Evolutionary conservation across 2,797 vertebrate species (phyloP).

Genomic region (Distichodus sexfasciatus): DNA sequence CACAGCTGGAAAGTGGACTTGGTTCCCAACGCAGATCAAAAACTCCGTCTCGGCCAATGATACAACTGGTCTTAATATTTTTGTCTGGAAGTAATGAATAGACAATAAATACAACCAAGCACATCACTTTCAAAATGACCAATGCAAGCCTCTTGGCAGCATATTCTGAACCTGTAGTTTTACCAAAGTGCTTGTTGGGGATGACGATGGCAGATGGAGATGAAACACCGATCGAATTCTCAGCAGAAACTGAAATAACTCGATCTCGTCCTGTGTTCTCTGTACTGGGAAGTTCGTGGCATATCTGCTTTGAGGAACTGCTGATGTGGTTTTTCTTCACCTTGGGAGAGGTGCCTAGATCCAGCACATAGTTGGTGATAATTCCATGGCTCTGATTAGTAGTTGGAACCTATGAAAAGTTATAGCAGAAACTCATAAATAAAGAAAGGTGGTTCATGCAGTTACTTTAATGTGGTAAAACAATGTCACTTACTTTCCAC

Average conservation of each 20-base stretch:
- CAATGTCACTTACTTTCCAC: conserved; percentile 67
- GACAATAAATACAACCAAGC: background rate
- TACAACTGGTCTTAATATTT: background rate
- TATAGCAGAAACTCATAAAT: conserved; percentile 6
- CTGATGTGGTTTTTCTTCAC: background rate
- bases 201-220: conserved; percentile 53
- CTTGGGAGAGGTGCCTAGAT: conserved; percentile 28
- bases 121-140: background rate
- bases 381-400: conserved; percentile 62
- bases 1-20: conserved; percentile 56
- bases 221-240: conserved; percentile 62
- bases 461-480: no score
- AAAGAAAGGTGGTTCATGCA: no score
- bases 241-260: conserved; percentile 56
- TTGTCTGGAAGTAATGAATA: conserved; percentile 39
- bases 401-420: conserved; percentile 44
- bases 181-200: background rate
- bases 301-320: background rate
- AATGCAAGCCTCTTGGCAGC: no score
- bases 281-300: conserved; percentile 33
- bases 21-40: conserved; percentile 59
- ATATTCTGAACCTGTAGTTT: no score
- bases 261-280: conserved; percentile 1
- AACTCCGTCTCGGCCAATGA: conserved; percentile 26
- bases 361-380: conserved; percentile 61